phyloP scores from a whole-genome alignment of 1,140 invertebrate species.

The Pseudomyrmex dendroicus region DNA sequence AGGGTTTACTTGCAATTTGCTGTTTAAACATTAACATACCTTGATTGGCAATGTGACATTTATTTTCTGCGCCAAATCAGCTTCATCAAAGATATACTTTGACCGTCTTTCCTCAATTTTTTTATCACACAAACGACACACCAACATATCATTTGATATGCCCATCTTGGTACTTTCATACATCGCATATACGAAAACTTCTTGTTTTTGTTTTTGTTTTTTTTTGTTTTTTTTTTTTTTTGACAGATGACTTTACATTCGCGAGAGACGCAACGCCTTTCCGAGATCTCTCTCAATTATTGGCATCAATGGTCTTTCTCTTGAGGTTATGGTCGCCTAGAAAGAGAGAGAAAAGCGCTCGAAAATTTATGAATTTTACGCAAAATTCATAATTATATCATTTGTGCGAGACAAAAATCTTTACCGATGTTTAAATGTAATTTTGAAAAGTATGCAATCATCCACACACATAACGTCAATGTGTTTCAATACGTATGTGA shows the following conservation, averaged over 20 bases:
- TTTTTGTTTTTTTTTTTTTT: too few relatives aligned
- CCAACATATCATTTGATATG: slow-evolving; percentile 13
- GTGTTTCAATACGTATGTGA: neutral
- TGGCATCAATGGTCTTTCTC: neutral
- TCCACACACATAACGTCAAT: too few relatives aligned
- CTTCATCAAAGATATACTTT: slow-evolving; percentile 61
- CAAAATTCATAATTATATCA: slow-evolving; percentile 3
- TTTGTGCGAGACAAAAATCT: neutral
- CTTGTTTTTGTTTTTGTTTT: neutral
- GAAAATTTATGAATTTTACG: slow-evolving; percentile 2
- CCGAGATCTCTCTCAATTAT: neutral
- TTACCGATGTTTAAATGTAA: neutral
- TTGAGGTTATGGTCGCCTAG: neutral
- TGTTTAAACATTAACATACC: slow-evolving; percentile 53
- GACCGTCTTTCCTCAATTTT: slow-evolving; percentile 24
- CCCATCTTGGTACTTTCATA: slow-evolving; percentile 54
- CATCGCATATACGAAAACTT: slow-evolving; percentile 19
- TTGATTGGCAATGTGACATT: slow-evolving; percentile 64
- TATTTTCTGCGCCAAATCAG: slow-evolving; percentile 66
- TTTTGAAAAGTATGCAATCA: neutral
- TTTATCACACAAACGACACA: slow-evolving; percentile 64
- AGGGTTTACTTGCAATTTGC: too few relatives aligned
- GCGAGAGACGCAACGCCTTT: neutral
- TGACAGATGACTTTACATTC: neutral
- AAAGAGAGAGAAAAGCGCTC: neutral